Base-by-base conservation (phyloP, 2,113 vertebrate genomes). In the Dromaius novaehollandiae region DNA sequence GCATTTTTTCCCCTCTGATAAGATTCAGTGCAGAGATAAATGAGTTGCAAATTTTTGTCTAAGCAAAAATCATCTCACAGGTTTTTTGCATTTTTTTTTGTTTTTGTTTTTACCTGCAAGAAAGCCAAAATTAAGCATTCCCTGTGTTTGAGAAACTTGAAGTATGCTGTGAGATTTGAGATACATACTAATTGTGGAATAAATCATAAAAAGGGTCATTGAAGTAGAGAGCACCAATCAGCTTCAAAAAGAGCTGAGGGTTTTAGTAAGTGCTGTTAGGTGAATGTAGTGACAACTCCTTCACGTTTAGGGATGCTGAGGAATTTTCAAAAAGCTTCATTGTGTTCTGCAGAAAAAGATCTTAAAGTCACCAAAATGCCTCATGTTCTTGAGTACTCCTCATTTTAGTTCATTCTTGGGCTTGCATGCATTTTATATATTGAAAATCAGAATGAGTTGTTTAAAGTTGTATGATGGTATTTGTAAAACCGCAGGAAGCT, bases 181-280 rank as follows among this genome's bases (percentile, higher is more conserved):
- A 95, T 82, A 70, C 48, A 86, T 91, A 40, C 42, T 89, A 95
- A 96, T 82, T 81, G 86, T 63, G 68, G 74, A 82, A 92, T 80
- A 58, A 81, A 69, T 79, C 40, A 69, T 60, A 19, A 78, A 94
- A 81, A 68, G 58, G 25, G 53, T 88, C 4, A 4, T 58, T 84
- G 58, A 79, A 83, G 44, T 77, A 51, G 46, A 89, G 56, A 92
- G 24, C 24, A 73, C 64, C 25, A 80, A 1, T 26, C 71, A 40
- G 53, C 81, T 86, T 93, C 2, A 3, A 28, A 76, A 90, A 82
- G 64, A 15, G 79, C 13, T 25, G 71, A 46, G 15, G 14, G 16
- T 20, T 94, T 92, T 60, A 69, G 61, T n/a, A 58, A 88, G 21
- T 65, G 60, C 30, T 65, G 48, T 46, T 75, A 34, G 42, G 70